These are phyloP conservation scores for Acrocera orbiculus DNA, from an alignment of 2,888 invertebrate species.

Conservation along the genomic window DNA sequence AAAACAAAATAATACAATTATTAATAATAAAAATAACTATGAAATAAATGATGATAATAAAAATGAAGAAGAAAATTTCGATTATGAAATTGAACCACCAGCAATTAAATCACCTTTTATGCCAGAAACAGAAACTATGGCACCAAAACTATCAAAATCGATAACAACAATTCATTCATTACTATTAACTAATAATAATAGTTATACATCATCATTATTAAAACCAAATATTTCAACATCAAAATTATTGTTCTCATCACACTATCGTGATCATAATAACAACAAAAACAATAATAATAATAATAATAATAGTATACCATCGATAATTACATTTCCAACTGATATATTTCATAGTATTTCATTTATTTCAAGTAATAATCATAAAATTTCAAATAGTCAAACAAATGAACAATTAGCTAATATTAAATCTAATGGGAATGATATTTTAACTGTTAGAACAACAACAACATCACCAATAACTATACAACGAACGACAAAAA, in stretches of 20 bases:
- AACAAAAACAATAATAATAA: neutral
- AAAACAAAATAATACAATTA: constrained; percentile 12
- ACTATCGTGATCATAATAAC: constrained; percentile 16
- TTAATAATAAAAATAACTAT: no score
- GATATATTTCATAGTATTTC: constrained; percentile 14
- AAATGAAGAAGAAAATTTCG: constrained; percentile 24
- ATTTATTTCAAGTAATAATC: neutral
- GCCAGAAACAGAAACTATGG: constrained; percentile 41
- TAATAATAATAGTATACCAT: constrained; percentile 21
- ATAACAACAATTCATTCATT: constrained; percentile 11
- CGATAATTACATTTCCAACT: constrained; percentile 28
- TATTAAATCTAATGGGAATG: constrained; percentile 1
- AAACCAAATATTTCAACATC: no score
- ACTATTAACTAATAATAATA: constrained; percentile 14
- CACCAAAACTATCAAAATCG: constrained; percentile 23
- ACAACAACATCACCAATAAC: constrained; percentile 32
- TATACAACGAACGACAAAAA: constrained; percentile 21
- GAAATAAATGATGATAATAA: constrained; percentile 1
- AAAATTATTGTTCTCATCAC: constrained; percentile 17
- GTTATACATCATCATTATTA: neutral
- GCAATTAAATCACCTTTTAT: constrained; percentile 41
- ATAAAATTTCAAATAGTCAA: neutral
- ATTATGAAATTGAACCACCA: constrained; percentile 38
- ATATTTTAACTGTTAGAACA: constrained; percentile 8
- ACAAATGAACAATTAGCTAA: neutral